Evolutionary conservation across 2,888 invertebrate genomes (phyloP), one percentile per base, ranked within the genome.

Genomic region (Tetramorium bicarinatum): DNA sequence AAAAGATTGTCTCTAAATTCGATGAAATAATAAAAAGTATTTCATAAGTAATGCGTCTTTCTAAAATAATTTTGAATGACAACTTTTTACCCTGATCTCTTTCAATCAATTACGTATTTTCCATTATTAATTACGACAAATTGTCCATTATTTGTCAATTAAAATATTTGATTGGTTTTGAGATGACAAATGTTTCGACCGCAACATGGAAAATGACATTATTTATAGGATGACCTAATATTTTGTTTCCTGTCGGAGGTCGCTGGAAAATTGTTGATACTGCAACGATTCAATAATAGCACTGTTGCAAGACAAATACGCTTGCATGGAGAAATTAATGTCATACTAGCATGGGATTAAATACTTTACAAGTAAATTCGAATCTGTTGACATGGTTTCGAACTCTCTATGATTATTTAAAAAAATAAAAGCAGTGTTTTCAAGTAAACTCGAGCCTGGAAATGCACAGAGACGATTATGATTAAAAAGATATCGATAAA

Each of bases 161-260:
- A 64, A 64, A 41, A 41, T n/a, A 41, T n/a, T 62, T 9, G 3
- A 13, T 64, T 21, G 21, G 1, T 13, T 41, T 41, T 7, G 3
- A 64, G 15, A 1, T 21, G 15, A 64, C 21, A 21, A 21, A 64
- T 41, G 21, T 41, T 41, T 21, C 38, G 13, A 21, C 13, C 21
- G 21, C 64, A 21, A 21, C 13, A 21, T 21, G 1, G 15, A 3
- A 41, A 61, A 41, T 41, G 41, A 64, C 21, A 64, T 13, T 64
- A 21, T 64, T 64, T 64, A 41, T 21, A 13, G 38, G 38, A 38
- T n/a, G 61, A 62, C 38, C 62, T 38, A 13, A 62, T 62, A 62
- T 38, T 62, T 62, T 38, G n/a, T 38, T 62, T 62, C 62, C 62
- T 25, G 21, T 21, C 54, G 11, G 11, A 54, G 9, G 34, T 49